Evolutionary conservation across 2,888 invertebrate species (phyloP), one percentile per base, ranked within the genome.

Genomic region (Polydrusus tereticollis): DNA sequence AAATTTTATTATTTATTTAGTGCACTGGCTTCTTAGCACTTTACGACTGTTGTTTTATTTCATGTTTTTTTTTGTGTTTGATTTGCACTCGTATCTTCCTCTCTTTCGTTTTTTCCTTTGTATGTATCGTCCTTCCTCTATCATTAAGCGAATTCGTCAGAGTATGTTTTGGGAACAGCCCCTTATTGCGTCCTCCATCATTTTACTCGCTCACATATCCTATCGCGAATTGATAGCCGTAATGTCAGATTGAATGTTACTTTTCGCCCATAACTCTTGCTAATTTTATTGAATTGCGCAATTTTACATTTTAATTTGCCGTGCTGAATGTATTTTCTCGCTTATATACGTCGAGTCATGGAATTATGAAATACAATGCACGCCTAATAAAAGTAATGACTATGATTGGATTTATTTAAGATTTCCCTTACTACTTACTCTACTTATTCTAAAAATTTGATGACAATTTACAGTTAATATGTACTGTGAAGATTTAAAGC

Each of bases 221-320:
- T 21, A 47, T 47, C 47, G 21, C 21, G 21, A 21, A 47, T 47
- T 47, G 47, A 47, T 47, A 47, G 47, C 4, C 5, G n/a, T 55
- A 55, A 55, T 55, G 29, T 29, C 29, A 29, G 16, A 55, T 8
- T 29, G 29, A 55, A 55, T 23, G 29, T 29, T 55, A 4, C 16
- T 55, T 55, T 18, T 47, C 47, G 47, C 47, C 21, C 21, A 47
- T 47, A 47, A 47, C 21, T 21, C 47, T 29, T 18, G 29, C 52
- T 55, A 55, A 55, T 55, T 55, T 55, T 55, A 55, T 55, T 29
- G 52, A 55, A 55, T 55, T 55, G 59, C 26, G 43, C 59, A 59
- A 59, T 59, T 59, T 43, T 41, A 23, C 10, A 43, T 26, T 41
- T 59, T 59, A 59, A 59, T 59, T 59, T 21, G 43, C 41, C 41